Conservation (phyloP, 2,797 vertebrate genomes). For the Etheostoma nigrum region DNA sequence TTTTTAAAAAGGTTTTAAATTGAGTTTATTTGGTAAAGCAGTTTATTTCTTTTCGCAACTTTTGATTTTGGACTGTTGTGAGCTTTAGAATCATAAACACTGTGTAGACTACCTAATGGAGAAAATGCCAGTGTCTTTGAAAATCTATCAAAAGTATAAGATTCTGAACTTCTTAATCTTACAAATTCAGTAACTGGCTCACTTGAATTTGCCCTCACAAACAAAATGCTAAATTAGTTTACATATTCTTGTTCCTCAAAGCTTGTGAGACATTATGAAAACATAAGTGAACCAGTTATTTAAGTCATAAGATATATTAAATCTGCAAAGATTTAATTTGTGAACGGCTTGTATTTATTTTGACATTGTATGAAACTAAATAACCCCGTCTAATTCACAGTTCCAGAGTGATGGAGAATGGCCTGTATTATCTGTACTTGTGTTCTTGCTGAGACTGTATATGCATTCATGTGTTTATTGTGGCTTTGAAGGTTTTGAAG, state of each 20-base stretch:
- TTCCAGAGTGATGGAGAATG: neutral
- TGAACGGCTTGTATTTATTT: conserved; percentile 31
- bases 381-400: neutral
- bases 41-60: too few species aligned
- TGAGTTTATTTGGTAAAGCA: too few species aligned
- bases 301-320: conserved; percentile 5
- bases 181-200: neutral
- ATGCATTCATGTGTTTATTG: conserved; percentile 27
- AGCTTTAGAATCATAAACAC: neutral
- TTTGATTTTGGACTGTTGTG: neutral
- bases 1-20: too few species aligned
- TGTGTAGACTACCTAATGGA: too few species aligned
- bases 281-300: neutral
- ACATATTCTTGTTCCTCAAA: neutral
- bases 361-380: conserved; percentile 3
- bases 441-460: neutral
- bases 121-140: neutral
- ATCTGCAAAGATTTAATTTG: conserved; percentile 9
- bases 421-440: conserved; percentile 14
- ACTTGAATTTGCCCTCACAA: neutral
- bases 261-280: neutral
- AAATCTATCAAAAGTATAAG: neutral
- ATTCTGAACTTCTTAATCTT: neutral
- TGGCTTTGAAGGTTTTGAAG: conserved; percentile 37
- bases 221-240: neutral